Percentiles rank a stretch among this genome's conserved stretches.
phyloP scores from a whole-genome alignment of 2,797 vertebrate genomes.

The Pangasius mekongensis region DNA sequence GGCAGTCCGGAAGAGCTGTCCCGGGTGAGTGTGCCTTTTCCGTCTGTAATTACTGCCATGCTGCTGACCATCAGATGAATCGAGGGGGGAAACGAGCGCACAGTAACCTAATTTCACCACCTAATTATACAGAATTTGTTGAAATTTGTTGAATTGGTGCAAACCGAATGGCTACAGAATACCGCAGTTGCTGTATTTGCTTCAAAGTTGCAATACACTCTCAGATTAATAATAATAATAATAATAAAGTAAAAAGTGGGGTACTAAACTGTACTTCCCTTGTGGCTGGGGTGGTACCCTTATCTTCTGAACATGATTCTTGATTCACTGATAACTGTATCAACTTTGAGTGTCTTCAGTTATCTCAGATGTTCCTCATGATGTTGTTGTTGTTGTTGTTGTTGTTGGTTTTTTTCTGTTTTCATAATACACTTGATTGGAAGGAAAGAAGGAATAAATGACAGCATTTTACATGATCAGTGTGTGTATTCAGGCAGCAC shows the following conservation, averaged over 20 bases:
- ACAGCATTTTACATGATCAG: background rate
- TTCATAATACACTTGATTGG: background rate
- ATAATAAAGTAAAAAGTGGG: no score
- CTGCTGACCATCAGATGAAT: background rate
- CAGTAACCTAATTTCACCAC: background rate
- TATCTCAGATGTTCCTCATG: background rate
- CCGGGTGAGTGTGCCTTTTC: constrained; percentile 74
- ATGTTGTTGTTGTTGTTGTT: no score
- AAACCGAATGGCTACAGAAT: no score
- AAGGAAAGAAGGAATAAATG: background rate
- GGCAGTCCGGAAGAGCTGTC: constrained; percentile 77
- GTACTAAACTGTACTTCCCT: background rate
- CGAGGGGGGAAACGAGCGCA: no score
- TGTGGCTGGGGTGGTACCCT: background rate
- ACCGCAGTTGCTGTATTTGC: background rate
- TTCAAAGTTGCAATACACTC: background rate
- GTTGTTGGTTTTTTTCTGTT: constrained; percentile 6
- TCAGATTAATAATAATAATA: background rate
- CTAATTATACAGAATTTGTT: background rate
- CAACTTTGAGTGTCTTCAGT: background rate
- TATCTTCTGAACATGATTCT: background rate
- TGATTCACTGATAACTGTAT: background rate
- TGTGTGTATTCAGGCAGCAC: background rate
- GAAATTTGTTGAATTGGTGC: background rate
- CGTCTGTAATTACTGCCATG: background rate